phyloP scores from a whole-genome alignment of 2,113 vertebrate species.

The Gorilla gorilla region DNA sequence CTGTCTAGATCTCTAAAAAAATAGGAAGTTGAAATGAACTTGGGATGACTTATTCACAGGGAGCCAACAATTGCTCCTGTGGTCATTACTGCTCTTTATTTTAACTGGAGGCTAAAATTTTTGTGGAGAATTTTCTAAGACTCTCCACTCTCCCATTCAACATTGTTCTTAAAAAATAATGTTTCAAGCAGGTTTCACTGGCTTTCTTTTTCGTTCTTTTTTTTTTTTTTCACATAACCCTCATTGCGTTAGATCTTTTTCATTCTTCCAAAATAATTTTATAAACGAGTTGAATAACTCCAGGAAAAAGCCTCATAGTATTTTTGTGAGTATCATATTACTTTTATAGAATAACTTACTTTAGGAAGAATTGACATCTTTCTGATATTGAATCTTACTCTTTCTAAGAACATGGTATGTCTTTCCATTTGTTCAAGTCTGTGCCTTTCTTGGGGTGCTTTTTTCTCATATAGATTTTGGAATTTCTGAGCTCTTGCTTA shows the following conservation, averaged over 20 bases:
- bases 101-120: background rate
- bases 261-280: slow-evolving; percentile 7
- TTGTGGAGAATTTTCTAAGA: background rate
- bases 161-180: background rate
- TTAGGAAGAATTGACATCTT: background rate
- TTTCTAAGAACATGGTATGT: background rate
- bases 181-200: background rate
- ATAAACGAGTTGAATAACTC: background rate
- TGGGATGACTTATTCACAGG: background rate
- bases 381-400: background rate
- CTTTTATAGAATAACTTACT: background rate
- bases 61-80: background rate
- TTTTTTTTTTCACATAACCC: too few relatives aligned
- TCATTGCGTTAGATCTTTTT: too few relatives aligned
- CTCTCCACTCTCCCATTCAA: background rate
- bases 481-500: slow-evolving; percentile 5
- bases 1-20: background rate
- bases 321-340: slow-evolving; percentile 31
- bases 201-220: background rate
- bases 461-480: background rate
- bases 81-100: background rate
- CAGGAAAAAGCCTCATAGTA: background rate
- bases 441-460: background rate
- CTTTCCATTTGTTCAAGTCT: background rate
- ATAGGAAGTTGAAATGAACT: background rate